Percentiles rank a stretch among this genome's conserved stretches.
These are phyloP conservation scores for Metopolophium dirhodum DNA, from an alignment of 1,140 invertebrate species.

Conservation along the genomic window DNA sequence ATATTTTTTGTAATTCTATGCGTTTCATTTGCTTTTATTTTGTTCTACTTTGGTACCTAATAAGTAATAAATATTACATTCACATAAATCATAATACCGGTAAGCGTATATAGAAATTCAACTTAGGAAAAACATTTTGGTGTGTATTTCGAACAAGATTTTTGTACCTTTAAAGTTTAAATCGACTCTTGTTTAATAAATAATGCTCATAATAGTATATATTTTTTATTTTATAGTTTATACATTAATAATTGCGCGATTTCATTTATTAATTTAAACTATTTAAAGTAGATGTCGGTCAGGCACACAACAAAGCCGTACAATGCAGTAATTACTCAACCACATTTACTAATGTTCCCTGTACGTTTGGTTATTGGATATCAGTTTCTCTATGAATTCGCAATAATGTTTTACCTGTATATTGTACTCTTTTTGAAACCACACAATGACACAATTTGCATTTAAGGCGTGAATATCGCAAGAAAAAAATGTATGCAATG, in stretches of 20 bases:
- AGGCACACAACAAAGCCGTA: neutral
- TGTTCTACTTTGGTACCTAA: neutral
- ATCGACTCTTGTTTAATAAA: neutral
- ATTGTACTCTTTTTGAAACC: neutral
- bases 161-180: slow-evolving; percentile 3
- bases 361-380: neutral
- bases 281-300: neutral
- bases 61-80: too few species aligned
- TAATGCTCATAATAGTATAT: too few species aligned
- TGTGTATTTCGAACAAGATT: neutral
- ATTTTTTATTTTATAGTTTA: neutral
- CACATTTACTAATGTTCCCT: neutral
- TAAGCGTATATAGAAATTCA: neutral
- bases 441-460: neutral
- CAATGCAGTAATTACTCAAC: neutral
- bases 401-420: neutral
- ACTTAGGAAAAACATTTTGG: neutral
- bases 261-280: neutral
- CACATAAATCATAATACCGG: neutral
- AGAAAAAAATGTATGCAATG: neutral
- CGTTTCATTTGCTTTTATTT: neutral
- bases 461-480: neutral
- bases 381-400: neutral
- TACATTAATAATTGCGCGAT: neutral
- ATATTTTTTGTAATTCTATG: neutral